Conservation (phyloP, 2,888 invertebrate genomes). For the Miltochrista miniata region DNA sequence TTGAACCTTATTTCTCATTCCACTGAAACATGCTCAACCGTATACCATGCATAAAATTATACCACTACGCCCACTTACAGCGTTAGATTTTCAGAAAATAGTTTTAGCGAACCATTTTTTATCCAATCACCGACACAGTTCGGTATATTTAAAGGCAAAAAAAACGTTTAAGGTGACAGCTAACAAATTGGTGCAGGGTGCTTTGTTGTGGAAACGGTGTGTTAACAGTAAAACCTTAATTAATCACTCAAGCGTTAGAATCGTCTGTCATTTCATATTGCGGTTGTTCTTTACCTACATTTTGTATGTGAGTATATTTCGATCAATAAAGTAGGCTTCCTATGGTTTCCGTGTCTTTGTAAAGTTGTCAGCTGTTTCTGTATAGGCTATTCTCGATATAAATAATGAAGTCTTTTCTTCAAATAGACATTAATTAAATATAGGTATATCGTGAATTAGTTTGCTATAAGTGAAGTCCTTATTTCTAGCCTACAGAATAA, state of each 20-base stretch:
- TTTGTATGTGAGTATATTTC: conserved; percentile 4
- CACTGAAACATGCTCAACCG: background rate
- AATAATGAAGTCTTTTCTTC: background rate
- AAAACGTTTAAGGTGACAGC: conserved; percentile 36
- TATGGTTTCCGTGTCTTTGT: background rate
- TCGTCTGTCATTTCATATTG: conserved; percentile 18
- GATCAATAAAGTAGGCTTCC: background rate
- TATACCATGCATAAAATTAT: background rate
- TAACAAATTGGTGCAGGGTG: conserved; percentile 54
- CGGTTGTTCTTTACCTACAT: conserved; percentile 14
- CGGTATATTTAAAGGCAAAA: conserved; percentile 32
- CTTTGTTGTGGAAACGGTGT: conserved; percentile 51
- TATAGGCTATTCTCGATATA: background rate
- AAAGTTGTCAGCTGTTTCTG: background rate
- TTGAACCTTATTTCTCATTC: too few species aligned
- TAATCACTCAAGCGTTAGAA: conserved; percentile 45
- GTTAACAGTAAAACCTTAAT: conserved; percentile 58
- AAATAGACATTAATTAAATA: background rate
- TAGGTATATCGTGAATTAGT: background rate
- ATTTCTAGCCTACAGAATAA: too few species aligned
- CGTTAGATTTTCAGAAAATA: conserved; percentile 5
- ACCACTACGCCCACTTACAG: background rate
- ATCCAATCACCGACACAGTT: conserved; percentile 37
- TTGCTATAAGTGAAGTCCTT: too few species aligned
- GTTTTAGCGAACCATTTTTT: conserved; percentile 29